These are phyloP conservation scores for Lerema accius DNA, from an alignment of 1,140 invertebrate species.

Conservation along the genomic window DNA sequence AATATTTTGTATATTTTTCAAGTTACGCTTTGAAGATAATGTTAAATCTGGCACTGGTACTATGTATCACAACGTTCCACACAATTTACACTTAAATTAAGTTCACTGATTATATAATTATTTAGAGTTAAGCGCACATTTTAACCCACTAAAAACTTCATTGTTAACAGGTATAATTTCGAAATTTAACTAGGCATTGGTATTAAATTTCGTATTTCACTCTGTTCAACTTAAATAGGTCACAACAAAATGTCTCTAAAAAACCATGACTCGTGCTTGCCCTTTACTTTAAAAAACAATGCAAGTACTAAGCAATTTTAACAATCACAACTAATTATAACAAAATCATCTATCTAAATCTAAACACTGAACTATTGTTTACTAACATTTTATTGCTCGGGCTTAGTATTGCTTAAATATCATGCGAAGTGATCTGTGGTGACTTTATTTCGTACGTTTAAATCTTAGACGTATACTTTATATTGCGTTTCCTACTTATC, in stretches of 20 bases:
- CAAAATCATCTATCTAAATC: not conserved
- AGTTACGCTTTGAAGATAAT: not conserved
- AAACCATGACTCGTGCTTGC: no score
- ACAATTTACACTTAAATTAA: slow-evolving; percentile 10
- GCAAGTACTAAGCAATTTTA: not conserved
- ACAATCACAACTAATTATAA: not conserved
- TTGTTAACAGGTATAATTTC: not conserved
- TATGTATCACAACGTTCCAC: slow-evolving; percentile 18
- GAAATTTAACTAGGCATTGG: not conserved
- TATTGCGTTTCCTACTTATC: slow-evolving; percentile 25
- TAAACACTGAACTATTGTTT: not conserved
- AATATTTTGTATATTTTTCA: not conserved
- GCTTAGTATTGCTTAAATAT: not conserved
- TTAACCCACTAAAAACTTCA: not conserved
- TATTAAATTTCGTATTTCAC: not conserved
- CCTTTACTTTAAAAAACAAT: not conserved
- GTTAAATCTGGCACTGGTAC: slow-evolving; percentile 9
- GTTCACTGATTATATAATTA: not conserved
- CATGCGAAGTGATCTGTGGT: not conserved
- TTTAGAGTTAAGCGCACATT: not conserved
- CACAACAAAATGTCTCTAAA: not conserved
- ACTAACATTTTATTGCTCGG: not conserved
- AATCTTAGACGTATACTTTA: not conserved
- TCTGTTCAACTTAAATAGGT: not conserved
- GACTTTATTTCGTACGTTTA: no score